Evolutionary conservation across 2,888 invertebrate genomes (phyloP).

Genomic region (Diloba caeruleocephala): DNA sequence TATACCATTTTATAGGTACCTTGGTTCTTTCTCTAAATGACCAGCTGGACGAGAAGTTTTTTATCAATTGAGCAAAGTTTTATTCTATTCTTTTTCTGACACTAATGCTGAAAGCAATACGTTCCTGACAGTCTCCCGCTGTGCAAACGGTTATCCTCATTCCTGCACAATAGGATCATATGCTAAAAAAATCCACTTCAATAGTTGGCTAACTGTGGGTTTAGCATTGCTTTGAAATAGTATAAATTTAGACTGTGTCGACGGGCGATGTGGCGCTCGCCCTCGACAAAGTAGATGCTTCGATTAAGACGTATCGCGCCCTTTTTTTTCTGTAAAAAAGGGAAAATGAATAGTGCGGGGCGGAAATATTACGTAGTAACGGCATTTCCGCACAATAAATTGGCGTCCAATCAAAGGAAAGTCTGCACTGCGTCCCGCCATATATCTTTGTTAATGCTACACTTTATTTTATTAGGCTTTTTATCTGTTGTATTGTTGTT

Average conservation of each 20-base stretch:
- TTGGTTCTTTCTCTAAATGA: neutral
- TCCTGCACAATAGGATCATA: conserved; percentile 35
- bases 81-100: conserved; percentile 3
- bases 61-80: neutral
- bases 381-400: conserved; percentile 89
- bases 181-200: conserved; percentile 40
- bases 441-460: conserved; percentile 87
- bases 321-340: conserved; percentile 87
- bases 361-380: conserved; percentile 89
- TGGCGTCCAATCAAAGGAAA: conserved; percentile 88
- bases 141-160: conserved; percentile 31
- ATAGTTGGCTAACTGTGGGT: conserved; percentile 27
- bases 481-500: conserved; percentile 81
- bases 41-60: neutral
- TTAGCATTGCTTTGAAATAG: conserved; percentile 18
- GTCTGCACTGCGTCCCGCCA: conserved; percentile 72
- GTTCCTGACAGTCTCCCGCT: conserved; percentile 20
- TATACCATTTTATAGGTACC: neutral
- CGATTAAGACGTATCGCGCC: conserved; percentile 88
- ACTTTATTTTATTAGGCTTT: conserved; percentile 87
- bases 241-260: conserved; percentile 33
- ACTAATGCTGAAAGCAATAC: conserved; percentile 23
- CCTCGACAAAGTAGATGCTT: conserved; percentile 65
- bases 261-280: conserved; percentile 44
- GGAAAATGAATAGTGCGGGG: conserved; percentile 86